A percentile compares a stretch with the other conserved stretches of the same genome.
Evolutionary conservation across 2,797 vertebrate genomes (phyloP).

Genomic region (Corythornis leucogaster): DNA sequence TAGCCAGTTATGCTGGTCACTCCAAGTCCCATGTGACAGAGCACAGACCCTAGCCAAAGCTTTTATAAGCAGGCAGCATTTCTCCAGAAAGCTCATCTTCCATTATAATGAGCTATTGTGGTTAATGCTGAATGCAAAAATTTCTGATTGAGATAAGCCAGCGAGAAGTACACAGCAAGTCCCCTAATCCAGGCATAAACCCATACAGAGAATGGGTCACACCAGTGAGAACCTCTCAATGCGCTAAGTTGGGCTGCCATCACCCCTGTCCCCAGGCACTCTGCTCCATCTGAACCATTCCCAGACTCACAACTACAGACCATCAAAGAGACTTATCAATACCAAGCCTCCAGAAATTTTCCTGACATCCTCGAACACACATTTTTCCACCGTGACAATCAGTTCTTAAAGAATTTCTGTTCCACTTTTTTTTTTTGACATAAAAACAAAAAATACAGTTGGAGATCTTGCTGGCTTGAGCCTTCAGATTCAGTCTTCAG

Average conservation of each 20-base stretch:
- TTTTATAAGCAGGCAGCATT: not conserved
- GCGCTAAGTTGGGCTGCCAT: not conserved
- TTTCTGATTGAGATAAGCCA: not conserved
- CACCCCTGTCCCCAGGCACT: not conserved
- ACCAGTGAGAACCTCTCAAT: not conserved
- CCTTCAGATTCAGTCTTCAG: slow-evolving; percentile 4
- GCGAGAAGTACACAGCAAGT: not conserved
- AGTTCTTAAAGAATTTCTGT: slow-evolving; percentile 19
- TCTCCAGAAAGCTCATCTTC: not conserved
- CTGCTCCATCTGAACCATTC: not conserved
- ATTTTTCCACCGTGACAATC: not conserved
- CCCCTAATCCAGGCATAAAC: not conserved
- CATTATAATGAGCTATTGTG: not conserved
- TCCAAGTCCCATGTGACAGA: not conserved
- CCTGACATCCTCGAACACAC: not conserved
- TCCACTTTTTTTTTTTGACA: not conserved
- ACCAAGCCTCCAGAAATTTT: not conserved
- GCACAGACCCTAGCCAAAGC: not conserved
- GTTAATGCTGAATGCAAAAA: not conserved
- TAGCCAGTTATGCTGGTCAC: not conserved
- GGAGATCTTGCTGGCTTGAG: slow-evolving; percentile 24
- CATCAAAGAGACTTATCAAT: not conserved
- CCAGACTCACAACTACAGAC: not conserved
- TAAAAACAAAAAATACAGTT: slow-evolving; percentile 36
- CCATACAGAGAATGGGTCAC: not conserved